A percentile compares a stretch with the other conserved stretches of the same genome.
These are phyloP conservation scores for Tetraneura akinire DNA, from an alignment of 1,140 invertebrate species.

Conservation along the genomic window DNA sequence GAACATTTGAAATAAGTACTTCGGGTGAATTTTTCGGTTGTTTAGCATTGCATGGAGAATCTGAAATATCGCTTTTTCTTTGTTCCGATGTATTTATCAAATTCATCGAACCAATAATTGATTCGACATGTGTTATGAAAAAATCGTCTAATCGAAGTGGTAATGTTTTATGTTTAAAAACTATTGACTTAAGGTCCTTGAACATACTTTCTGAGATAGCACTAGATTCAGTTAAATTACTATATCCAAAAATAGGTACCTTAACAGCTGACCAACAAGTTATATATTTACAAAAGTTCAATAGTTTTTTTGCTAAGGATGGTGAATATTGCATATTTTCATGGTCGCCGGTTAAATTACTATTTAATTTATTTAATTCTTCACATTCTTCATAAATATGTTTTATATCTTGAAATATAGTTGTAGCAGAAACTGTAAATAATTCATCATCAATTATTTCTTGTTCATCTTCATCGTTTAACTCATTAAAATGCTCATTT, in stretches of 20 bases:
- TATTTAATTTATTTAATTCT: background rate
- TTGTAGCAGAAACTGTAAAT: background rate
- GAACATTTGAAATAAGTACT: too few species aligned
- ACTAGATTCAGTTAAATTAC: background rate
- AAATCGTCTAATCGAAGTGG: background rate
- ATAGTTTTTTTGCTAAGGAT: background rate
- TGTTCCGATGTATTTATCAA: background rate
- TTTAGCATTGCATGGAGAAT: too few species aligned
- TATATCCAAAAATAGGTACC: conserved; percentile 9
- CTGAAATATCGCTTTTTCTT: too few species aligned
- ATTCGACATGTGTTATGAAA: background rate
- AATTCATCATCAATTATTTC: background rate
- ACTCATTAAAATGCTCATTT: background rate
- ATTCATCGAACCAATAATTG: background rate
- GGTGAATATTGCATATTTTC: conserved; percentile 1
- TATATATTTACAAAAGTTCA: background rate
- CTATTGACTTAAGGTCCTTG: background rate
- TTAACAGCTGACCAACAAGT: conserved; percentile 6
- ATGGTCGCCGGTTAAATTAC: background rate
- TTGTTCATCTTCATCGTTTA: background rate
- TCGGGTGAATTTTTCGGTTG: too few species aligned
- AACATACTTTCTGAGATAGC: conserved; percentile 17
- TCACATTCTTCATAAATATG: background rate
- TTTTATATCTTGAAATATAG: background rate
- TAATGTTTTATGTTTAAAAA: background rate